Evolutionary conservation across 2,797 vertebrate genomes (phyloP).

Genomic region (Coendou prehensilis): DNA sequence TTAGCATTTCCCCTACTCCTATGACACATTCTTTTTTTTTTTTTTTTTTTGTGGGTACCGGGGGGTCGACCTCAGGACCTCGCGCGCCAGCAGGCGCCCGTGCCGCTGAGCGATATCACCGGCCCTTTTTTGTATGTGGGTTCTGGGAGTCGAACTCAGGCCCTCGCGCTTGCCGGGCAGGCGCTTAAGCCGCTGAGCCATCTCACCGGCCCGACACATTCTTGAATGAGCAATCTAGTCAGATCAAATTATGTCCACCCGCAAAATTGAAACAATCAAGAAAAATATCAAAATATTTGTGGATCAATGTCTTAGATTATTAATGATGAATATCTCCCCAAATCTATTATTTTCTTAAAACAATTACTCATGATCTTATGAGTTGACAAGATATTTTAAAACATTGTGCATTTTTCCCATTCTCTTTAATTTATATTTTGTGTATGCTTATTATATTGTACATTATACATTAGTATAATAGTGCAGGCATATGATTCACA

Average conservation of each 20-base stretch:
- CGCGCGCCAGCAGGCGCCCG: no score
- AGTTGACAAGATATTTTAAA: constrained; percentile 14
- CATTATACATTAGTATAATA: neutral
- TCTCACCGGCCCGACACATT: no score
- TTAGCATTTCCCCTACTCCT: neutral
- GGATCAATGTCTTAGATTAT: neutral
- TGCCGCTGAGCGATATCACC: no score
- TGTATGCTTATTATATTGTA: neutral
- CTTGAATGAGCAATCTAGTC: neutral
- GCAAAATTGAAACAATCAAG: neutral
- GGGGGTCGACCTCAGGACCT: no score
- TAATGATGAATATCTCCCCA: constrained; percentile 6
- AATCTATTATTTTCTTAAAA: constrained; percentile 5
- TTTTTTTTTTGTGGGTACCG: no score
- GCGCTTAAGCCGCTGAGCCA: no score
- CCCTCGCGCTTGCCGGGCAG: no score
- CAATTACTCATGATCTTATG: neutral
- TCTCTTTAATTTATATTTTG: constrained; percentile 9
- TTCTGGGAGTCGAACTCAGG: no score
- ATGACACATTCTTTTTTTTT: neutral
- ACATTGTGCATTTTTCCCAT: neutral
- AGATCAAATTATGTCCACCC: neutral
- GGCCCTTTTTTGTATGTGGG: no score
- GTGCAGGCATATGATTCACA: neutral
- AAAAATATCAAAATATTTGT: neutral